Base-by-base conservation (phyloP, 2,113 vertebrate genomes). In the Chlamydotis undulata region DNA sequence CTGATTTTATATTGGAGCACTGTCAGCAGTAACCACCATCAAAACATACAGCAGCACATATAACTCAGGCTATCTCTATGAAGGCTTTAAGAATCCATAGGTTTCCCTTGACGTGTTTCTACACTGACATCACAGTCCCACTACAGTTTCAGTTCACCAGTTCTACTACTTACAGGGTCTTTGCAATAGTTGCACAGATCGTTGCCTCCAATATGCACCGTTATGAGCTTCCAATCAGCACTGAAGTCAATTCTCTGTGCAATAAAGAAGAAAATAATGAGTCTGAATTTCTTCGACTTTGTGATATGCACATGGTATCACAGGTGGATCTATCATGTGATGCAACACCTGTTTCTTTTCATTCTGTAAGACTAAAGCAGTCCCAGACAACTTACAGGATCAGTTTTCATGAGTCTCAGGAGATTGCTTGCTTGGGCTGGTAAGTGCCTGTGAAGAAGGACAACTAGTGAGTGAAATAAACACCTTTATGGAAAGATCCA, bases 181-280 rank as follows among this genome's bases (percentile, higher is more conserved):
- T 94, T 98, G 97, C 99, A 99, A 94, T 98, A 98, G 95, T 96
- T 98, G 96, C 99, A 99, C 24, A 99, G 82, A 92, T 99, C 99
- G 2, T 98, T 98, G 88, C 86, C 94, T 76, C 99, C 99, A 19
- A 99, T 97, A 53, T 98, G 97, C 96, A 99, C 77, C 0, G 99
- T 99, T 97, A 99, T 98, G 93, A 99, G 94, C 97, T 99, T 99
- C 99, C 99, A 99, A 97, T 99, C 99, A 5, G 95, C 98, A 8
- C 87, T 35, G 86, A 99, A 99, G 96, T 99, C 95, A 35, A 99
- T 97, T 93, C 96, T 98, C 99, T 99, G 90, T 39, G 87, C 87
- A 93, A 81, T 70, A 60, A 90, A 92, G 81, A 96, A 69, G 70
- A 94, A 92, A 95, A 85, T 6, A 80, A 79, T 0, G 0, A 88